phyloP scores from a whole-genome alignment of 35 echinoderm and acorn worm genomes.

The Apostichopus japonicus region DNA sequence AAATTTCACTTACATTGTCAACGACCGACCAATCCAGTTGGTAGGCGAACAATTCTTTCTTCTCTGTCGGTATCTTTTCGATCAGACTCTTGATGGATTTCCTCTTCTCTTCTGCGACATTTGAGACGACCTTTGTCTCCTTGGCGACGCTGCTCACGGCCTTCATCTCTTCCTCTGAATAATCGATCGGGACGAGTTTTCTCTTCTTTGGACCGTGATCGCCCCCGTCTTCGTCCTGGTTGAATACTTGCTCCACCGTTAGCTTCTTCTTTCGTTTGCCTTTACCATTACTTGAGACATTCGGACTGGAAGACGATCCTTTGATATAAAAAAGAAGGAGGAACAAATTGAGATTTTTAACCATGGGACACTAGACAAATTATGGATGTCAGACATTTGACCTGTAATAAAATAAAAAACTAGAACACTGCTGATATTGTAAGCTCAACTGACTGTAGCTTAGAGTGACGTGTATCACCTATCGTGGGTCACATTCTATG shows the following conservation, averaged over 20 bases:
- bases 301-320: conserved; percentile 64
- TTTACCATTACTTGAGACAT: conserved; percentile 28
- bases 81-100: conserved; percentile 95
- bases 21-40: conserved; percentile 93
- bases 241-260: conserved; percentile 87
- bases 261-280: conserved; percentile 75
- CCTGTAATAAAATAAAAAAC: no score
- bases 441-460: no score
- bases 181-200: conserved; percentile 94
- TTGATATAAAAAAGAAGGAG: background rate
- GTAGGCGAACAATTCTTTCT: conserved; percentile 91
- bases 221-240: conserved; percentile 78
- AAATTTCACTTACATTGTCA: conserved; percentile 75
- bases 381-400: no score
- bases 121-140: conserved; percentile 44
- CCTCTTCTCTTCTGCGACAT: conserved; percentile 91
- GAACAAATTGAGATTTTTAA: background rate
- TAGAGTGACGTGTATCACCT: no score
- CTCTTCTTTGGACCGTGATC: conserved; percentile 80
- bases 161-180: conserved; percentile 97
- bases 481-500: no score
- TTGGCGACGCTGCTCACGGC: conserved; percentile 52
- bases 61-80: conserved; percentile 87
- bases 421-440: no score
- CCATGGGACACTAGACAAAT: background rate